Evolutionary conservation across 2,888 invertebrate genomes (phyloP), one percentile per base, ranked within the genome.

Genomic region (Mylabris sibirica): DNA sequence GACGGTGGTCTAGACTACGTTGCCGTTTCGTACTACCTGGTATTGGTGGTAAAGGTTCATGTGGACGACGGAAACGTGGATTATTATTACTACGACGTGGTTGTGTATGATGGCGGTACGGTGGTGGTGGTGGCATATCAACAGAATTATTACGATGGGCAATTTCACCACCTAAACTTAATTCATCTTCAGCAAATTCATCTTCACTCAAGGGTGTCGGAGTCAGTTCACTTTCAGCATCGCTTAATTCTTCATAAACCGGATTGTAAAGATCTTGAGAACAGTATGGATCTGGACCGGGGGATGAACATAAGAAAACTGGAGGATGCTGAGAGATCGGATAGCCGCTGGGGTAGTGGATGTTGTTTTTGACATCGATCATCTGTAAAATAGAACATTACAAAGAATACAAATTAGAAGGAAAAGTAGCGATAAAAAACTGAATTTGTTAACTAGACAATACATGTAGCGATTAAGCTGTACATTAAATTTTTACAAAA

Each of bases 131-230:
- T 84, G 87, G 73, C 84, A 88, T 74, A 73, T 84, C 82, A 59
- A 84, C 73, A 14, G 57, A 26, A 57, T 57, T 57, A 57, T n/a
- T 24, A 57, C 24, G 24, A 26, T 57, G 57, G 1, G 20, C 11
- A n/a, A 57, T 80, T 68, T 83, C 87, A 66, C 88, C 89, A 0
- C 87, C 88, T 74, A 89, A 80, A 72, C 89, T 92, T 14, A 94
- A 87, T 80, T 94, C 94, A 81, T 94, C 94, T 85, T 94, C 94
- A 62, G 94, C 94, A 80, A 94, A 94, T 80, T 94, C 94, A 79
- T 94, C 94, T 80, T 94, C 94, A 80, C 93, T 93, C 80, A 90
- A 91, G 44, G 90, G 87, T 12, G 90, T 91, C 1, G 88, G 87
- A 30, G 81, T 83, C 49, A 84, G 73, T 73, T 89, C 89, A 68